phyloP scores from a whole-genome alignment of 2,888 invertebrate species.

The Sarcophaga rosellei region DNA sequence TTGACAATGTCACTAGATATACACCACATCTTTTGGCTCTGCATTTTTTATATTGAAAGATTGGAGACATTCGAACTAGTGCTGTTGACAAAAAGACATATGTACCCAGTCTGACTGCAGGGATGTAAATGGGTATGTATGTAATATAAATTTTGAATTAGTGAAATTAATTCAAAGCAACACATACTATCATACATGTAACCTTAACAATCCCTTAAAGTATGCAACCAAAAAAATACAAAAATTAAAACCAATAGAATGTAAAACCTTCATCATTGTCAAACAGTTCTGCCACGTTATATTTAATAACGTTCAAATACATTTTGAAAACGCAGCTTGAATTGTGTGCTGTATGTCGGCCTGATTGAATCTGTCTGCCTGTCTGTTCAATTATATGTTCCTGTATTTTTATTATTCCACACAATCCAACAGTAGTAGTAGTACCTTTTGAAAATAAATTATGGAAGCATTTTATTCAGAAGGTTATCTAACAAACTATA shows the following conservation, averaged over 20 bases:
- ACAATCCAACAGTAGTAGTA: not conserved
- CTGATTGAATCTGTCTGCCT: not conserved
- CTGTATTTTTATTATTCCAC: not conserved
- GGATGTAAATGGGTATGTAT: too few relatives aligned
- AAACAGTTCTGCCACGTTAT: constrained; percentile 37
- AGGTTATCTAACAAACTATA: too few relatives aligned
- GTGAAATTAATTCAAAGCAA: constrained; percentile 5
- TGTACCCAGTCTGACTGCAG: too few relatives aligned
- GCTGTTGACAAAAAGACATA: too few relatives aligned
- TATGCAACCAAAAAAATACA: not conserved
- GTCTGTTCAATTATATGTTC: not conserved
- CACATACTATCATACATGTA: not conserved
- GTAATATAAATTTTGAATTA: not conserved
- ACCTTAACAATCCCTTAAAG: not conserved
- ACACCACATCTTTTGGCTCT: too few relatives aligned
- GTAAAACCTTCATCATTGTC: constrained; percentile 45
- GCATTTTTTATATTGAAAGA: too few relatives aligned
- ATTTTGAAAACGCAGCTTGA: not conserved
- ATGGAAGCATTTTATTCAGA: too few relatives aligned
- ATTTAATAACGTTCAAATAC: constrained; percentile 21
- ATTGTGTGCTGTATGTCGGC: too few relatives aligned
- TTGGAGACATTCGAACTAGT: too few relatives aligned
- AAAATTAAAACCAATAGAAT: not conserved
- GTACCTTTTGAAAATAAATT: too few relatives aligned
- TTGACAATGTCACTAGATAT: too few relatives aligned